Conservation (phyloP, 2,113 vertebrate species). For the Poeciliopsis turrubarensis region DNA sequence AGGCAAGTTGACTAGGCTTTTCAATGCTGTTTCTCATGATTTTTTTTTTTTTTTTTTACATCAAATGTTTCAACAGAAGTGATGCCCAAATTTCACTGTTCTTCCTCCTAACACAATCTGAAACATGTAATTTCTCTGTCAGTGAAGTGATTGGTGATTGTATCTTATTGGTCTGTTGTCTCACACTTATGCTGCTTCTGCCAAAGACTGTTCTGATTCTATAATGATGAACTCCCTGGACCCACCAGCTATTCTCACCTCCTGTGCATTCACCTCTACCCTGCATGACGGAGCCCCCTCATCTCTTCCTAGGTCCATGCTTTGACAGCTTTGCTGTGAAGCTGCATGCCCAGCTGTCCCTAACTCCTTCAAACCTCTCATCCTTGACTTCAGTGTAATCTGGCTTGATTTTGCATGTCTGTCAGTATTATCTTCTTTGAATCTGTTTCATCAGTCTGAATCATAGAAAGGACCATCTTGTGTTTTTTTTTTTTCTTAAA, state of each 20-base stretch:
- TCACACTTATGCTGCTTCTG: not conserved
- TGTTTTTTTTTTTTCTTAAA: not conserved
- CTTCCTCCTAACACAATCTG: not conserved
- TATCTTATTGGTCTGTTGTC: not conserved
- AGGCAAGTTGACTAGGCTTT: not conserved
- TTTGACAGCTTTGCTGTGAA: not conserved
- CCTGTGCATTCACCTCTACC: not conserved
- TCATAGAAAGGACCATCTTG: not conserved
- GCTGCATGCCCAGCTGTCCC: not conserved
- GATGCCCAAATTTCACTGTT: slow-evolving; percentile 3
- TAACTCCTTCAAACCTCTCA: not conserved
- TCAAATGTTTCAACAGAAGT: not conserved
- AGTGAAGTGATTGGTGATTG: not conserved
- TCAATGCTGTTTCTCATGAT: not conserved
- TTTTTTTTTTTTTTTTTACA: not conserved
- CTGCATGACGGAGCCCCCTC: not conserved
- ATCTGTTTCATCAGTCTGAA: not conserved
- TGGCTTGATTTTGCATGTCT: not conserved
- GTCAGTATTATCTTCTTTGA: not conserved
- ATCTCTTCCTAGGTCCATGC: not conserved
- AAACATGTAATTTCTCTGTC: not conserved
- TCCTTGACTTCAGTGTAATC: not conserved
- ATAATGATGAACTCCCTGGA: not conserved
- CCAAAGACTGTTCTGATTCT: not conserved
- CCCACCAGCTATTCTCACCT: not conserved